Evolutionary conservation across 2,888 invertebrate species (phyloP), one percentile per base, ranked within the genome.

Genomic region (Dione juno): DNA sequence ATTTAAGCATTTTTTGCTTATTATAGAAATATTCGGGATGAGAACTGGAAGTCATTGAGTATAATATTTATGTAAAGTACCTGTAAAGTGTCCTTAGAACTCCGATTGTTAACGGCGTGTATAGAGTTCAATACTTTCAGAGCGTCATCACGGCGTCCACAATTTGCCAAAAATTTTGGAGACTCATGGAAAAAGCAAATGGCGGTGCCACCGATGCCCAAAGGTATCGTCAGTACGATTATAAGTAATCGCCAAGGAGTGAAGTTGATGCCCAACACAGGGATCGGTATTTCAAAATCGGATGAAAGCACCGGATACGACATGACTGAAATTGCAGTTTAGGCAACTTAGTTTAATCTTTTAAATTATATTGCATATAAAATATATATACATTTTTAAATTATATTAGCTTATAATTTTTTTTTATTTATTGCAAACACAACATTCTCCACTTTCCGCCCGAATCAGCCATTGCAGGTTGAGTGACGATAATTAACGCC

Each of bases 221-320:
- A 81, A 0, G 92, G 92, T 14, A 92, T 50, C 0, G 91, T 87
- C 50, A 90, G 78, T 0, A 88, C 81, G 0, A 96, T 91, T 35
- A 96, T 86, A 65, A 97, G 95, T 14, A 97, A 81, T 58, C 97
- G 93, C 97, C 97, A 97, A 0, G 97, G 96, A 70, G 94, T 94
- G 79, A 95, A 95, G 8, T 86, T 84, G 59, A 96, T 84, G 19
- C 93, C 94, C 13, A 95, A 79, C 66, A 92, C 78, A 7, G 89
- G 79, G 1, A 92, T 75, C 0, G 89, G 82, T 0, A 87, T 71
- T 1, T 90, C 86, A 76, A 94, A 87, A 64, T 89, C 77, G 1
- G 94, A 75, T 0, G 96, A 95, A 21, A 97, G 92, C 0, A 96
- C 93, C 6, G 94, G 88, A 89, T 95, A 96, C 0, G 96, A 95